Percentiles rank a stretch among this genome's conserved stretches.
These are phyloP conservation scores for Rhinogobio ventralis DNA, from an alignment of 2,797 vertebrate species.

Conservation along the genomic window DNA sequence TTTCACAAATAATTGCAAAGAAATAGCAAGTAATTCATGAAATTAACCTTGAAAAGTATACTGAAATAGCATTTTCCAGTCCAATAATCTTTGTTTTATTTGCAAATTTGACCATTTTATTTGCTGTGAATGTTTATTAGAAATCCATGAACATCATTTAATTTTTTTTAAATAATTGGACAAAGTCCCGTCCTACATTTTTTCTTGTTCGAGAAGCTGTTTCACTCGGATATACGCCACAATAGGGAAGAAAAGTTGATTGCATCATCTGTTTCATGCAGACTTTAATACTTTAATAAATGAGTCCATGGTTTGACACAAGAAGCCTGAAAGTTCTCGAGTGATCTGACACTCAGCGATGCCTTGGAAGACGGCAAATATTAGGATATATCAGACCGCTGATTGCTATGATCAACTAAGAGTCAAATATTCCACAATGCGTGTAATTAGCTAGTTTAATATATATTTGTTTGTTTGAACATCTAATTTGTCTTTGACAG, in stretches of 20 bases:
- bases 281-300: conserved; percentile 4
- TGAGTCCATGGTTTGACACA: neutral
- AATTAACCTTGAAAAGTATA: neutral
- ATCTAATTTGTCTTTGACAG: neutral
- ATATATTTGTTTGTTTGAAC: neutral
- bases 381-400: neutral
- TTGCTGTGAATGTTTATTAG: neutral
- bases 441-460: neutral
- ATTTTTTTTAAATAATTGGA: no score
- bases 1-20: neutral
- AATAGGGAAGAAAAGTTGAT: neutral
- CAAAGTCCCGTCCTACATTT: neutral
- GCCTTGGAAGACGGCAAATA: neutral
- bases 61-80: neutral
- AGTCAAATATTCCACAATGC: neutral
- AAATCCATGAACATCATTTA: neutral
- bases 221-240: neutral
- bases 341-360: neutral
- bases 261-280: neutral
- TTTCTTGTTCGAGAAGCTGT: neutral
- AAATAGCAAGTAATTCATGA: neutral
- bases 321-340: neutral
- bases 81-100: neutral
- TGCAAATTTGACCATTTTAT: neutral
- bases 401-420: neutral